Conservation (phyloP, 2,797 vertebrate species). For the Anomalospiza imberbis region DNA sequence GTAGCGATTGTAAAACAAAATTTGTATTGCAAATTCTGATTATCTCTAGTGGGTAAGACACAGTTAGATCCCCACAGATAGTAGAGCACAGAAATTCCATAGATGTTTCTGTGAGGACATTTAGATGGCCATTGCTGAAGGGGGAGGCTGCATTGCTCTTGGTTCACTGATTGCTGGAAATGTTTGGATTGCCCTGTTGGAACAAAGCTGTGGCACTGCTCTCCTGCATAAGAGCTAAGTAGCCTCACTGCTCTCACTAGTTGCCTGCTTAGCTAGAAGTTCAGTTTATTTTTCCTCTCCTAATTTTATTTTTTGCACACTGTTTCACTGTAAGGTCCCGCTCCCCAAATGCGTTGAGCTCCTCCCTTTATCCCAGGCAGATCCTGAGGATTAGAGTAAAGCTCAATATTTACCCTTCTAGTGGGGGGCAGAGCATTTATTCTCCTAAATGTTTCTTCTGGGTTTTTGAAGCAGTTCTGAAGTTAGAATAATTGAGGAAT, state of each 20-base stretch:
- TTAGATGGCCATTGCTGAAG: background rate
- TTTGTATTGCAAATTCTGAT: background rate
- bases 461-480: slow-evolving; percentile 18
- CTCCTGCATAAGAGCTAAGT: background rate
- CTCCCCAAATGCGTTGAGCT: background rate
- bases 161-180: slow-evolving; percentile 19
- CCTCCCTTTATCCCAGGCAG: background rate
- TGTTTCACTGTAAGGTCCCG: background rate
- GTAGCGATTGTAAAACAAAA: background rate
- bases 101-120: background rate
- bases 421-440: background rate
- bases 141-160: background rate
- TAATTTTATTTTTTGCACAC: background rate
- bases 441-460: background rate
- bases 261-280: background rate
- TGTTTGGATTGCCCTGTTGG: slow-evolving; percentile 18
- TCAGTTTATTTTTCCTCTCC: slow-evolving; percentile 1
- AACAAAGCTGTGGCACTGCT: background rate
- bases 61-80: background rate
- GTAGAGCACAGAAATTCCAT: background rate
- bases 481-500: slow-evolving; percentile 7
- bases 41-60: background rate
- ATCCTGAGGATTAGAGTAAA: slow-evolving; percentile 6
- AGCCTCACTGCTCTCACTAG: background rate
- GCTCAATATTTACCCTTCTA: background rate